Evolutionary conservation across 2,888 invertebrate species (phyloP).

Genomic region (Tetrapedia diversipes): DNA sequence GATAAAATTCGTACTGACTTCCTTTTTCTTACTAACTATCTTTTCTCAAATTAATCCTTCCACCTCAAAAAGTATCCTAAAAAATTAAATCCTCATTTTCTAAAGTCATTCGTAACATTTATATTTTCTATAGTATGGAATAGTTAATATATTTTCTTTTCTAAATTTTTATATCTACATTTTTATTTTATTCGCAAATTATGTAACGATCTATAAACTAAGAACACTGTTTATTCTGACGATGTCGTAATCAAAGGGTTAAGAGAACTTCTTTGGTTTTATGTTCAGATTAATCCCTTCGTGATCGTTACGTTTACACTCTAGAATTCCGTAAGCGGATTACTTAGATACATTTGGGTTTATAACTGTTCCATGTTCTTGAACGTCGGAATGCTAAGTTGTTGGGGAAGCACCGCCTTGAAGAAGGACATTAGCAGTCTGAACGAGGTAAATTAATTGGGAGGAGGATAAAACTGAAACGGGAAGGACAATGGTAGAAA

Average conservation of each 20-base stretch:
- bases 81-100: too few species aligned
- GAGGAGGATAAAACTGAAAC: conserved; percentile 13
- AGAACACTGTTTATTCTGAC: too few species aligned
- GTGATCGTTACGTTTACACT: conserved; percentile 11
- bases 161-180: too few species aligned
- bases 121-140: too few species aligned
- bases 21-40: too few species aligned
- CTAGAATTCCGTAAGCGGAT: conserved; percentile 2
- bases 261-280: conserved; percentile 15
- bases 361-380: conserved; percentile 34
- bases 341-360: conserved; percentile 12
- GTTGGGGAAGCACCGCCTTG: conserved; percentile 28
- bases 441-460: conserved; percentile 35
- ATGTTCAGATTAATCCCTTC: conserved; percentile 23
- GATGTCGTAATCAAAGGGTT: too few species aligned
- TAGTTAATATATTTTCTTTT: too few species aligned
- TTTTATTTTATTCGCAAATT: too few species aligned
- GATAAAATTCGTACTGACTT: conserved; percentile 5
- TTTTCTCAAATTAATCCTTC: too few species aligned
- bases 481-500: not conserved
- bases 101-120: too few species aligned
- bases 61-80: too few species aligned
- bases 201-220: too few species aligned
- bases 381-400: conserved; percentile 31
- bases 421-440: conserved; percentile 19